A percentile compares a stretch with the other conserved stretches of the same genome.
Evolutionary conservation across 2,797 vertebrate genomes (phyloP).

Genomic region (Pseudotriccus pelzelni): DNA sequence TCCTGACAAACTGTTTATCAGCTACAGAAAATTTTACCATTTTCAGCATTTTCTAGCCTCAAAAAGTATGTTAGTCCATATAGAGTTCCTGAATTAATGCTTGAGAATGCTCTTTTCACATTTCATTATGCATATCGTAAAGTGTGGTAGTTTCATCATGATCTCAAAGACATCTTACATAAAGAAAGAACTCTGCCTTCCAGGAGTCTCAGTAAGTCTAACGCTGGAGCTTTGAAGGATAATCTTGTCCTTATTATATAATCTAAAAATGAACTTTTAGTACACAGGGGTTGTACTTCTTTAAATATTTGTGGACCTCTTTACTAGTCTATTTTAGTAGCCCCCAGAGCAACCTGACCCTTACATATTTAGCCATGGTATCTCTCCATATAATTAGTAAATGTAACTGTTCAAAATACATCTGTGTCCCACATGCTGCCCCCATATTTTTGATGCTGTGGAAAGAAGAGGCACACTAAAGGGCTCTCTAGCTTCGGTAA

Average conservation of each 20-base stretch:
- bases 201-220: not conserved
- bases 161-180: not conserved
- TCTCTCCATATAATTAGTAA: not conserved
- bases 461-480: not conserved
- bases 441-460: not conserved
- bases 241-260: conserved; percentile 5
- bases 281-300: not conserved
- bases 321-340: conserved; percentile 23
- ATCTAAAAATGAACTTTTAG: not conserved
- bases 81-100: not conserved
- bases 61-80: not conserved
- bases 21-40: not conserved
- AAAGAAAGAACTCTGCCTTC: not conserved
- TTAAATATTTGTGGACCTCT: conserved; percentile 36
- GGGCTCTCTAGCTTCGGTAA: not conserved
- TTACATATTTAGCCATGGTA: not conserved
- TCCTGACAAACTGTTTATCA: not conserved
- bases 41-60: not conserved
- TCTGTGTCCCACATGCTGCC: not conserved
- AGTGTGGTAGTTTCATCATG: not conserved
- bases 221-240: not conserved
- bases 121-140: not conserved
- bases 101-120: not conserved
- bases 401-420: not conserved
- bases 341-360: not conserved